Evolutionary conservation across 2,113 vertebrate species (phyloP).

Genomic region (Eidolon helvum): DNA sequence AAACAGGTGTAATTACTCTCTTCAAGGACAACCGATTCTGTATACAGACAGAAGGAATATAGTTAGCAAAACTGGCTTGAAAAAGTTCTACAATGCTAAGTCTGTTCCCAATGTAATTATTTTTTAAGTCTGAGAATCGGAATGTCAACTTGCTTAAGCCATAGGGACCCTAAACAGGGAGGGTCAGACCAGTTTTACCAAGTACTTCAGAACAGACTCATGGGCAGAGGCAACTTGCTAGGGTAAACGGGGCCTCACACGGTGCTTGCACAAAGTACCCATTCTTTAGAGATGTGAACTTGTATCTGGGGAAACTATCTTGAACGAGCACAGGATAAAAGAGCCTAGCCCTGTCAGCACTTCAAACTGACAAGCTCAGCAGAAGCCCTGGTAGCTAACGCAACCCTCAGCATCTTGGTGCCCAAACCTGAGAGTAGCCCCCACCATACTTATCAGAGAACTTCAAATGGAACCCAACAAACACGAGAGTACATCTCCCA

Average conservation of each 20-base stretch:
- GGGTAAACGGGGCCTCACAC: fast-evolving
- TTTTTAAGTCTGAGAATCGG: not conserved
- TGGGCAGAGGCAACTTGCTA: not conserved
- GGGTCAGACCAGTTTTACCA: not conserved
- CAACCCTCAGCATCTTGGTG: not conserved
- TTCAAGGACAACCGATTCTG: not conserved
- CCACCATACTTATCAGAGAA: not conserved
- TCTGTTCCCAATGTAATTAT: not conserved
- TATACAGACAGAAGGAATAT: not conserved
- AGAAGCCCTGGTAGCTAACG: not conserved
- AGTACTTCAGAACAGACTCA: not conserved
- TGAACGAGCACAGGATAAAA: not conserved
- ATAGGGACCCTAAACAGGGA: not conserved
- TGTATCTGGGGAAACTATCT: not conserved
- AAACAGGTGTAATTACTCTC: not conserved
- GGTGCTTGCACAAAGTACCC: not conserved
- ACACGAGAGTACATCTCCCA: not conserved
- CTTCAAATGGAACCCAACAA: not conserved
- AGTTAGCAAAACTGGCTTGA: not conserved
- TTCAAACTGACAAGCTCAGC: not conserved
- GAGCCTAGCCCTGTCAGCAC: not conserved
- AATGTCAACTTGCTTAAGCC: not conserved
- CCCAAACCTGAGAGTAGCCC: not conserved
- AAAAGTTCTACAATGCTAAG: not conserved
- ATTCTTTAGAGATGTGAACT: not conserved